Percentiles rank a stretch among this genome's conserved stretches.
Evolutionary conservation across 2,797 vertebrate genomes (phyloP).

Genomic region (Sebastes glaucus): DNA sequence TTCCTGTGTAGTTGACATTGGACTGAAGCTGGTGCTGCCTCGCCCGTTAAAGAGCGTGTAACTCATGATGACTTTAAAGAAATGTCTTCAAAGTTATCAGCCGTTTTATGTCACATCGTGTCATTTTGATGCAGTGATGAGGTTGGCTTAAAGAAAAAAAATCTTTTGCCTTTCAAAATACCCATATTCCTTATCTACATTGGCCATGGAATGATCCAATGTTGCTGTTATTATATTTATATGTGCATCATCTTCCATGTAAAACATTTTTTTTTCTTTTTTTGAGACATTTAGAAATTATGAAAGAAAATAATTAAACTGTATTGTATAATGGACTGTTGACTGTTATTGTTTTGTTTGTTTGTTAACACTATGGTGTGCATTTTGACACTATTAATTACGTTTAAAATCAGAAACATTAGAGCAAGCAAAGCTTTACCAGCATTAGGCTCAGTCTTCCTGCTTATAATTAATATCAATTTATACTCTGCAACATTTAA

Average conservation of each 20-base stretch:
- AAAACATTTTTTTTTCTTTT: background rate
- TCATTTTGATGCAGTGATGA: constrained; percentile 13
- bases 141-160: background rate
- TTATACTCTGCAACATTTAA: background rate
- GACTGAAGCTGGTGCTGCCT: constrained; percentile 87
- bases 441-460: background rate
- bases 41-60: constrained; percentile 85
- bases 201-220: constrained; percentile 16
- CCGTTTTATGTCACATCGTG: background rate
- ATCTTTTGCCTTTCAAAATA: constrained; percentile 17
- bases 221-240: constrained; percentile 18
- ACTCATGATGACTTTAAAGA: constrained; percentile 9
- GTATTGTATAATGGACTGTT: constrained; percentile 14
- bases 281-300: background rate
- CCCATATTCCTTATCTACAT: constrained; percentile 17
- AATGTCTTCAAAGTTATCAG: background rate
- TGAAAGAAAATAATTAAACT: constrained; percentile 12
- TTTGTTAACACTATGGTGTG: constrained; percentile 23
- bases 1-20: constrained; percentile 86
- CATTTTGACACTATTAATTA: constrained; percentile 45
- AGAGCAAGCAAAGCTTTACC: background rate
- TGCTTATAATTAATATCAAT: background rate
- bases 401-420: background rate
- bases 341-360: constrained; percentile 21
- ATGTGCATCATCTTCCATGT: constrained; percentile 7